A percentile compares a stretch with the other conserved stretches of the same genome.
phyloP scores from a whole-genome alignment of 2,797 vertebrate genomes.

The Melopsittacus undulatus region DNA sequence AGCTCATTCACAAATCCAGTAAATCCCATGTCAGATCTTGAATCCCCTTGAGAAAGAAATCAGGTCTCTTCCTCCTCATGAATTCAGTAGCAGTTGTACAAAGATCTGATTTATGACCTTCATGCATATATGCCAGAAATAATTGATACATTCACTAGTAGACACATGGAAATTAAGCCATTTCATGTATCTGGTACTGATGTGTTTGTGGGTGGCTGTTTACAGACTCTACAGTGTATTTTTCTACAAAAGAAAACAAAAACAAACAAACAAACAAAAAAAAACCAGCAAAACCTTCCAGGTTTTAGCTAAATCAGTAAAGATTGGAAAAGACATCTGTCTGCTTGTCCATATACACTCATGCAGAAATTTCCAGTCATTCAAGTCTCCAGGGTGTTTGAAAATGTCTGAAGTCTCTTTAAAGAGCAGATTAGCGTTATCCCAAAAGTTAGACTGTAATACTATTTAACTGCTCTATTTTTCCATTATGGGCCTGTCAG shows the following conservation, averaged over 20 bases:
- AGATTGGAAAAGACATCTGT: constrained; percentile 41
- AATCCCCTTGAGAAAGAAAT: neutral
- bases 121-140: neutral
- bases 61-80: neutral
- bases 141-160: neutral
- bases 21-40: neutral
- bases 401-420: constrained; percentile 78
- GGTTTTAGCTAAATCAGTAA: constrained; percentile 43
- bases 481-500: constrained; percentile 85
- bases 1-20: neutral
- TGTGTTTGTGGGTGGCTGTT: constrained; percentile 19
- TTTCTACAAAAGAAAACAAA: neutral
- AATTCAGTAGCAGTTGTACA: neutral
- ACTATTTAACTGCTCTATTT: constrained; percentile 83
- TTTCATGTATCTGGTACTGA: neutral
- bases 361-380: constrained; percentile 62
- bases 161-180: neutral
- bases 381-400: constrained; percentile 74
- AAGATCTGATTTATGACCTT: neutral
- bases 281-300: neutral
- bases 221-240: neutral
- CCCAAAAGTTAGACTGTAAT: constrained; percentile 80
- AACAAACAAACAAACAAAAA: too few relatives aligned
- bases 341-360: constrained; percentile 42
- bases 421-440: constrained; percentile 84